phyloP scores from a whole-genome alignment of 2,113 vertebrate species.

The Marcusenius ussheri region DNA sequence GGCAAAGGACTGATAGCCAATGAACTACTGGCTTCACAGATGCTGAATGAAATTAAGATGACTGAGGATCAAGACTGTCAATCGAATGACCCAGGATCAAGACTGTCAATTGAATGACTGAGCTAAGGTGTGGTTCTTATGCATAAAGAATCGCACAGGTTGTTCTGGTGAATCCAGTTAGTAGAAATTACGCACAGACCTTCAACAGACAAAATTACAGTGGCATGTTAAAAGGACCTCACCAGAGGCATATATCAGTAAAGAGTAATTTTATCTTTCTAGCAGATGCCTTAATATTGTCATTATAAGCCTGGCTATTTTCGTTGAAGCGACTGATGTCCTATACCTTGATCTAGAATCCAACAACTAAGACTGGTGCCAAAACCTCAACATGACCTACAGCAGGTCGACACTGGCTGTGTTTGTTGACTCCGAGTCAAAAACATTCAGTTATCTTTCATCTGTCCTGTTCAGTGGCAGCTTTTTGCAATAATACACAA shows the following conservation, averaged over 20 bases:
- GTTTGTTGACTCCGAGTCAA: background rate
- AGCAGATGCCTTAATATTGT: background rate
- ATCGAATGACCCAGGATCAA: background rate
- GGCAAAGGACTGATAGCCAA: background rate
- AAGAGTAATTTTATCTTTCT: background rate
- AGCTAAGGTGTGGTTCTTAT: background rate
- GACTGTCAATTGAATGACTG: background rate
- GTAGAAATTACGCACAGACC: background rate
- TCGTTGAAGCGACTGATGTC: background rate
- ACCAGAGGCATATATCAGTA: background rate
- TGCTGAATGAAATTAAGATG: background rate
- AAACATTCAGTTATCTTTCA: background rate
- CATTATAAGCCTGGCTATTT: background rate
- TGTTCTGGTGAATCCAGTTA: background rate
- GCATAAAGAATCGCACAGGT: background rate
- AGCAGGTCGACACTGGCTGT: background rate
- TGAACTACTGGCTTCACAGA: background rate
- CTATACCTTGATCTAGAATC: background rate
- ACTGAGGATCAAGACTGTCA: background rate
- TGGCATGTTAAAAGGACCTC: background rate
- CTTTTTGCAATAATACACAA: background rate
- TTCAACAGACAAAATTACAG: background rate
- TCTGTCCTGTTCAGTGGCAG: background rate
- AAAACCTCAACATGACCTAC: background rate
- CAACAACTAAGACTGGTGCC: background rate